Evolutionary conservation across 2,888 invertebrate genomes (phyloP).

Genomic region (Hybos culiciformis): DNA sequence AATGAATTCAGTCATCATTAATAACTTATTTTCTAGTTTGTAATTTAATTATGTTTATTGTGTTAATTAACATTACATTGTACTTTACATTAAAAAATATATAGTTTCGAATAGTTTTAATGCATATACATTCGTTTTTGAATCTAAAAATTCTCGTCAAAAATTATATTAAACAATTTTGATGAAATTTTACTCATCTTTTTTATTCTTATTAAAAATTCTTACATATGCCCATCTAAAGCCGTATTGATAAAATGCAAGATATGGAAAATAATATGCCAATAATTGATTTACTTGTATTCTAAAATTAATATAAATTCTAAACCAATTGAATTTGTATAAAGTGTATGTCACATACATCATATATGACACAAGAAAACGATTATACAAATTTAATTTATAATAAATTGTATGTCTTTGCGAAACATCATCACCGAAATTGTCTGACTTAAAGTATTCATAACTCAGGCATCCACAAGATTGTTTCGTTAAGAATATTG

Average conservation of each 20-base stretch:
- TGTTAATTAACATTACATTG: too few relatives aligned
- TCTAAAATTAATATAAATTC: conserved; percentile 47
- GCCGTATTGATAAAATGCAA: conserved; percentile 54
- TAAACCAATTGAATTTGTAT: conserved; percentile 39
- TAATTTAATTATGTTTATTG: too few relatives aligned
- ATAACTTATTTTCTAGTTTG: too few relatives aligned
- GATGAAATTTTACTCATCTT: background rate
- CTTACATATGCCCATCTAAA: conserved; percentile 45
- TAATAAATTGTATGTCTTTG: conserved; percentile 25
- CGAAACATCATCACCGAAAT: conserved; percentile 4
- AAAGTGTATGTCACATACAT: conserved; percentile 29
- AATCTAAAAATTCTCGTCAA: too few relatives aligned
- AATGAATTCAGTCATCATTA: too few relatives aligned
- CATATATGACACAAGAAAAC: conserved; percentile 26
- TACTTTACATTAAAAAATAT: too few relatives aligned
- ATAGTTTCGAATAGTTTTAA: too few relatives aligned
- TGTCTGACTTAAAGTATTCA: conserved; percentile 25
- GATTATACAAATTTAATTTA: conserved; percentile 37
- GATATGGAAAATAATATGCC: conserved; percentile 52
- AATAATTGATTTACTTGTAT: conserved; percentile 45
- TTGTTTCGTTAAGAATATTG: conserved; percentile 38
- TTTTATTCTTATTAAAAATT: conserved; percentile 33
- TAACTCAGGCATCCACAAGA: conserved; percentile 40
- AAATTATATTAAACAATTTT: background rate
- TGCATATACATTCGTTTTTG: too few relatives aligned